Conservation (phyloP, 2,797 vertebrate species). For the Phalanger gymnotis region DNA sequence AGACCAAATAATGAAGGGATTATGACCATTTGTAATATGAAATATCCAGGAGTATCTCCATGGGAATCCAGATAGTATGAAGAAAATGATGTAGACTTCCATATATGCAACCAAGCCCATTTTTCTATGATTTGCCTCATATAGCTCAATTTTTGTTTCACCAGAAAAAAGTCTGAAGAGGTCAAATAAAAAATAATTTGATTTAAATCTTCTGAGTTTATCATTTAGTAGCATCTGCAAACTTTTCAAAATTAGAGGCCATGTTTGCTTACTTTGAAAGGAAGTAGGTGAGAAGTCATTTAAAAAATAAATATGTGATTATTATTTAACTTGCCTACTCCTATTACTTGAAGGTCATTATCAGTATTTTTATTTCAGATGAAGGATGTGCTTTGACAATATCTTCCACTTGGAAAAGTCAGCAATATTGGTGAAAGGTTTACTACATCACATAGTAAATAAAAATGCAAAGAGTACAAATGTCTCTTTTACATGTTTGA, state of each 20-base stretch:
- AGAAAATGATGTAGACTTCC: background rate
- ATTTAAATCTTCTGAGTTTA: background rate
- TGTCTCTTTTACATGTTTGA: background rate
- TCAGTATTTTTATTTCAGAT: background rate
- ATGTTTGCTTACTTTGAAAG: background rate
- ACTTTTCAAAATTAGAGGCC: background rate
- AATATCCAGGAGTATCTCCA: background rate
- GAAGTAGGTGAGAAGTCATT: background rate
- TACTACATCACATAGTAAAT: background rate
- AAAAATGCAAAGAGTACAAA: background rate
- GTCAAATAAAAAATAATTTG: background rate
- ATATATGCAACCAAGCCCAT: background rate
- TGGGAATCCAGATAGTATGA: background rate
- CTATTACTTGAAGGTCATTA: background rate
- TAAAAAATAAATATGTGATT: conserved; percentile 12
- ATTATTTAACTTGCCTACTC: background rate
- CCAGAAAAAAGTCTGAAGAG: background rate
- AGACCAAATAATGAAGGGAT: too few relatives aligned
- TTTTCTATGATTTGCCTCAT: background rate
- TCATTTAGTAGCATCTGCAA: background rate
- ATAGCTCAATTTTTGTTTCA: background rate
- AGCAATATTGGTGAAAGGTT: conserved; percentile 24
- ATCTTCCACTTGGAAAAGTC: conserved; percentile 8
- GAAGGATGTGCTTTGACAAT: background rate
- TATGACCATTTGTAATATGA: too few relatives aligned